Base-by-base conservation (phyloP, 2,888 invertebrate species). In the Synergus gifuensis region DNA sequence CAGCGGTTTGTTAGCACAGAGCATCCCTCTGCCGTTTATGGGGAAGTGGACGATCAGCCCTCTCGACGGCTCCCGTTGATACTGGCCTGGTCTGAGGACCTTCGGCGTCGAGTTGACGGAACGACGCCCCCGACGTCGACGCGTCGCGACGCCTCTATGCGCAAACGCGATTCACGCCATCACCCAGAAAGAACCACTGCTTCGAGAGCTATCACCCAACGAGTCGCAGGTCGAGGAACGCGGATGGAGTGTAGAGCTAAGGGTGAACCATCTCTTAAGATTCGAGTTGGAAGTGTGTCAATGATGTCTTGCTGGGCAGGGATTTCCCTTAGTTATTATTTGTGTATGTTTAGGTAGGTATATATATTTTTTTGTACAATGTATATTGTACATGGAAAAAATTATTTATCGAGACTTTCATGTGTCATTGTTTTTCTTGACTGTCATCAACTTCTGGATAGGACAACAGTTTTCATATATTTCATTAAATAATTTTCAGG, bases 71-170 rank as follows among this genome's bases (percentile, higher is more conserved):
- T 86, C 87, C 87, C 89, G 88, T 85, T 89, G 87, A 87, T 87
- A 90, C 90, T 90, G 88, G 87, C 87, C 86, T 87, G 86, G 86
- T 87, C 87, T 87, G 85, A 86, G 83, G 87, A 88, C 87, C 87
- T 85, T 85, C 87, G 84, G 84, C 84, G 85, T 85, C 87, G 88
- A 86, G 87, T 87, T 86, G 87, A 86, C 88, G 88, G 88, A 88
- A 86, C 90, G 90, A 90, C 90, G 90, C 90, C 89, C 89, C 90
- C 90, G 87, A 88, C 88, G 88, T 86, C 90, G 90, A 89, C 90
- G 90, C 89, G 86, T 85, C 87, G 87, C 85, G 85, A 81, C 87
- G 85, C 81, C 81, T 78, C 78, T 4, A 44, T 64, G 78, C 85
- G 86, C 89, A 87, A 86, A 85, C 81, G 85, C 88, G 4, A n/a